Evolutionary conservation across 2,113 vertebrate genomes (phyloP), one percentile per base, ranked within the genome.

Genomic region (Andinoacara biseriatus): DNA sequence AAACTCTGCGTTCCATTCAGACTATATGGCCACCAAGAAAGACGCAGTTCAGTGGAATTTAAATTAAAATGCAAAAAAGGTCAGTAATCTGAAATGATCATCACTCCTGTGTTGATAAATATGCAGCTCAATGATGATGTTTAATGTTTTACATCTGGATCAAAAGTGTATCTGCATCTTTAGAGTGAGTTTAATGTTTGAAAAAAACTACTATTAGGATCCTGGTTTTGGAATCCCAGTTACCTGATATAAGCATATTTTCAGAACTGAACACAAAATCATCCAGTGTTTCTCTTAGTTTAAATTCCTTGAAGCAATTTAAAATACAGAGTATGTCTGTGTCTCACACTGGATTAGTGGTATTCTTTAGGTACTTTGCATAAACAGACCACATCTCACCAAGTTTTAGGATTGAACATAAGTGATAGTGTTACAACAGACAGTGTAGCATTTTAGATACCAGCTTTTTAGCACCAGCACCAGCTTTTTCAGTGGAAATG

Each of bases 11-110:
- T 29, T 43, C 1, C 0, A 20, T 49, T 3, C 18, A 54, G 49
- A 54, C 46, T 52, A 0, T 0, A 0, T 29, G 40, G 65, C 46
- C 2, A 1, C 5, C 5, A 46, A 72, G 26, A 72, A 14, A n/a
- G 17, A 52, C n/a, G 6, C 67, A 54, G 24, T 52, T 31, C 0
- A 5, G 10, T 31, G 43, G 17, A 52, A 52, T n/a, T 52, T 46
- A 72, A 72, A 72, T 31, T 43, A 49, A 49, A 49, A 17, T 49
- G 5, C 46, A 49, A 49, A 49, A 49, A 2, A 46, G 43, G 26
- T 52, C 26, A 31, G 17, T 26, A 52, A 72, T 31, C 65, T 72
- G 43, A 13, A 17, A 72, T 31, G 65, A 72, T 14, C 3, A 18
- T 52, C 65, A 31, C 26, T 31, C 5, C 15, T n/a, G 26, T 2